Evolutionary conservation across 2,888 invertebrate species (phyloP).

Genomic region (Chrysomela aeneicollis): DNA sequence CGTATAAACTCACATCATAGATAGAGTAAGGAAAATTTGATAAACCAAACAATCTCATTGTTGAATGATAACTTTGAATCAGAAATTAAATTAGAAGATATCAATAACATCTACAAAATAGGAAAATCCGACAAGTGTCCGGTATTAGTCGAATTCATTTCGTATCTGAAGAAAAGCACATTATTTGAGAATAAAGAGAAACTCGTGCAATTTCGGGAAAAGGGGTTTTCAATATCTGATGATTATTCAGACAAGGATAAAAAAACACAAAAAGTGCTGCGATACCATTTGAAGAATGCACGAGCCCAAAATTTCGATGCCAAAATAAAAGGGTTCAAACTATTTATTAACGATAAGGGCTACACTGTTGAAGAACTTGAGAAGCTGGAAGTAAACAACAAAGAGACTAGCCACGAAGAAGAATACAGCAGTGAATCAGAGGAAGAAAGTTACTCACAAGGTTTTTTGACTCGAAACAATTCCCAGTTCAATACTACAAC

Average conservation of each 20-base stretch:
- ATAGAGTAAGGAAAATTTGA: too few relatives aligned
- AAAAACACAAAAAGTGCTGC: not conserved
- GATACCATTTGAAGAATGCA: not conserved
- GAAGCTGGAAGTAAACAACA: too few relatives aligned
- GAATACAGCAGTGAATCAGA: too few relatives aligned
- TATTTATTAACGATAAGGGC: not conserved
- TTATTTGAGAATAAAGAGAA: not conserved
- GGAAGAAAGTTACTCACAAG: too few relatives aligned
- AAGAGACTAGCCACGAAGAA: too few relatives aligned
- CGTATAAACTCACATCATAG: too few relatives aligned
- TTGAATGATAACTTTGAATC: too few relatives aligned
- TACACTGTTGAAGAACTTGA: not conserved
- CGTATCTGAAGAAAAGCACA: not conserved
- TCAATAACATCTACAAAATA: too few relatives aligned
- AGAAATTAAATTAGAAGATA: too few relatives aligned
- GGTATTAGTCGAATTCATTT: not conserved
- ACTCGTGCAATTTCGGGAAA: not conserved
- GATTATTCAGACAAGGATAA: not conserved
- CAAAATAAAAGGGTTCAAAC: not conserved
- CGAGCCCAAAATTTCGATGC: not conserved
- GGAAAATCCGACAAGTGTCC: not conserved
- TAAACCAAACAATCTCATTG: too few relatives aligned
- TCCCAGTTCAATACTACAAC: too few relatives aligned
- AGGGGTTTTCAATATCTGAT: not conserved
- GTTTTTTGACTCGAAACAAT: too few relatives aligned